phyloP scores from a whole-genome alignment of 2,888 invertebrate genomes.

The Lucinisca nassula region DNA sequence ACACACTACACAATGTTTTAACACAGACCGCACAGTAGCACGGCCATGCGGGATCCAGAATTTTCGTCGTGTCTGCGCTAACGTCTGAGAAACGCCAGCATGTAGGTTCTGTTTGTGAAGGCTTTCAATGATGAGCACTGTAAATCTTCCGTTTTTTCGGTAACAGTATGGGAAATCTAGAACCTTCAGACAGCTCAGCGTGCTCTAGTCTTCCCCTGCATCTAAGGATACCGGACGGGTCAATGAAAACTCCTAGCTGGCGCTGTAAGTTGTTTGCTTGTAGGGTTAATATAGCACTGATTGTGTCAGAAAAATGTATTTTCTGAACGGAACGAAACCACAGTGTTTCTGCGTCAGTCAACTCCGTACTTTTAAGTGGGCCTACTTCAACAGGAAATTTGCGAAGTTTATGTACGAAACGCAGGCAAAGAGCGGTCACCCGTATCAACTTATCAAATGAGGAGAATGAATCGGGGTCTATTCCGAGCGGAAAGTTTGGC shows the following conservation, averaged over 20 bases:
- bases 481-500: not conserved
- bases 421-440: constrained; percentile 30
- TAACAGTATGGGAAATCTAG: constrained; percentile 1
- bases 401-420: constrained; percentile 27
- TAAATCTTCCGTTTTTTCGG: constrained; percentile 49
- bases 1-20: constrained; percentile 36
- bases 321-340: constrained; percentile 30
- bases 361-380: constrained; percentile 17
- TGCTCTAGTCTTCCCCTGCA: not conserved
- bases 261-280: not conserved
- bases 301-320: not conserved
- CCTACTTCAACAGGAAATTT: not conserved
- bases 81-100: constrained; percentile 51
- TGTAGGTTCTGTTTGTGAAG: constrained; percentile 42
- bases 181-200: not conserved
- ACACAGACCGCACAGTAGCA: constrained; percentile 25
- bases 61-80: constrained; percentile 14
- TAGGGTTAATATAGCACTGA: not conserved
- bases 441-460: constrained; percentile 27
- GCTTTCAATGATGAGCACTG: constrained; percentile 46
- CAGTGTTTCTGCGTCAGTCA: constrained; percentile 25
- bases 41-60: constrained; percentile 51
- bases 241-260: no score
- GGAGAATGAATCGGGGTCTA: not conserved
- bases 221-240: no score